A percentile compares a stretch with the other conserved stretches of the same genome.
These are phyloP conservation scores for Aphidius gifuensis DNA, from an alignment of 1,140 invertebrate genomes.

Conservation along the genomic window DNA sequence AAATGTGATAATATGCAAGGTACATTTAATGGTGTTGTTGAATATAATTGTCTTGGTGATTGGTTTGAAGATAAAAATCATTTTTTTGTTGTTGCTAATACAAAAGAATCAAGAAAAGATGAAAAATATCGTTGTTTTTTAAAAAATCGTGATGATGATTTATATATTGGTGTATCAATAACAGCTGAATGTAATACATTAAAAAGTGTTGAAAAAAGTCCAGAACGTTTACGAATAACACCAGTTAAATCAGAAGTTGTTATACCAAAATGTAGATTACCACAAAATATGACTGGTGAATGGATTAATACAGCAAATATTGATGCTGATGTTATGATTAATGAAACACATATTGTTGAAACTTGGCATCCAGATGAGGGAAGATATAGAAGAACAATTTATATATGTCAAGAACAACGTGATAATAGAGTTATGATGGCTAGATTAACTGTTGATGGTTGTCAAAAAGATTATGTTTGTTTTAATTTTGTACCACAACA, in stretches of 20 bases:
- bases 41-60: slow-evolving; percentile 90
- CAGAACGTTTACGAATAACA: slow-evolving; percentile 82
- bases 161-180: slow-evolving; percentile 85
- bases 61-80: slow-evolving; percentile 96
- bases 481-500: slow-evolving; percentile 94
- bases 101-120: slow-evolving; percentile 89
- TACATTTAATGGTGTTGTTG: slow-evolving; percentile 87
- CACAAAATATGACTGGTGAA: slow-evolving; percentile 88
- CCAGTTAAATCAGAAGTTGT: slow-evolving; percentile 86
- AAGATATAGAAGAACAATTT: slow-evolving; percentile 83
- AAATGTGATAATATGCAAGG: slow-evolving; percentile 80
- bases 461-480: slow-evolving; percentile 96
- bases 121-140: slow-evolving; percentile 92
- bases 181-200: slow-evolving; percentile 89
- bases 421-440: slow-evolving; percentile 92
- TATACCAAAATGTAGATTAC: slow-evolving; percentile 84
- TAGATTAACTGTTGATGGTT: slow-evolving; percentile 91
- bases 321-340: slow-evolving; percentile 90
- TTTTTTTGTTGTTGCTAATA: slow-evolving; percentile 91
- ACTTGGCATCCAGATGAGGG: slow-evolving; percentile 90
- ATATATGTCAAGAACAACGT: slow-evolving; percentile 88
- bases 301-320: slow-evolving; percentile 98
- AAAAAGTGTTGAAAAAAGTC: slow-evolving; percentile 89
- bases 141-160: slow-evolving; percentile 90
- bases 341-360: slow-evolving; percentile 94